phyloP scores from a whole-genome alignment of 2,113 vertebrate genomes.

The Drymodes brunneopygia region DNA sequence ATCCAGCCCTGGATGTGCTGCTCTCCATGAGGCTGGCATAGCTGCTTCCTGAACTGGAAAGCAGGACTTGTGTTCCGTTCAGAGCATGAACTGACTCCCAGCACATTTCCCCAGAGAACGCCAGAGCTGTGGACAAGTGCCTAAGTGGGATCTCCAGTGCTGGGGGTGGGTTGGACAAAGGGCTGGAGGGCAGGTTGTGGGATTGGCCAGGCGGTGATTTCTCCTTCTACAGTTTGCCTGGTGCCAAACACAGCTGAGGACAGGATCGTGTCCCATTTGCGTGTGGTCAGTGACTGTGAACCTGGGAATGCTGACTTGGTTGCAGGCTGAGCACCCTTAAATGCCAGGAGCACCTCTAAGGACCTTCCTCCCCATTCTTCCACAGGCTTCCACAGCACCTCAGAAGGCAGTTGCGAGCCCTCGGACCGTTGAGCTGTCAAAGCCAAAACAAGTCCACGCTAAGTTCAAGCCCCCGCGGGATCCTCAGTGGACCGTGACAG shows the following conservation, averaged over 20 bases:
- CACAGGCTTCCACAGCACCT: constrained; percentile 16
- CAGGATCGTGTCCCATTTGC: not conserved
- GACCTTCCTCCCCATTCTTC: not conserved
- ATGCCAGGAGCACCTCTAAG: not conserved
- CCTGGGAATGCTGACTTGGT: not conserved
- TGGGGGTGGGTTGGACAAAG: not conserved
- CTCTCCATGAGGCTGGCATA: not conserved
- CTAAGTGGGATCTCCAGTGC: not conserved
- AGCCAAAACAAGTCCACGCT: not conserved
- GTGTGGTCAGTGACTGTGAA: not conserved
- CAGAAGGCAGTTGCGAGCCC: not conserved
- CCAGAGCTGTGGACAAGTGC: not conserved
- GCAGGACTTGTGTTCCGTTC: not conserved
- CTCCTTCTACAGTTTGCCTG: not conserved
- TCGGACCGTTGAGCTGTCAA: constrained; percentile 37
- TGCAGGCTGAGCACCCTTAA: not conserved
- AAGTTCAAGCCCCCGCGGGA: not conserved
- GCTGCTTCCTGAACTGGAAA: not conserved
- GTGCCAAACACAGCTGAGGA: not conserved
- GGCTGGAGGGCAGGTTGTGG: not conserved
- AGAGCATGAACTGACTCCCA: not conserved
- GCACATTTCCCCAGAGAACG: not conserved
- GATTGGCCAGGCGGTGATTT: not conserved
- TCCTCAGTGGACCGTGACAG: constrained; percentile 43
- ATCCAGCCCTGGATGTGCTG: not conserved